phyloP scores from a whole-genome alignment of 2,888 invertebrate genomes.

The Eremobia ochroleuca region DNA sequence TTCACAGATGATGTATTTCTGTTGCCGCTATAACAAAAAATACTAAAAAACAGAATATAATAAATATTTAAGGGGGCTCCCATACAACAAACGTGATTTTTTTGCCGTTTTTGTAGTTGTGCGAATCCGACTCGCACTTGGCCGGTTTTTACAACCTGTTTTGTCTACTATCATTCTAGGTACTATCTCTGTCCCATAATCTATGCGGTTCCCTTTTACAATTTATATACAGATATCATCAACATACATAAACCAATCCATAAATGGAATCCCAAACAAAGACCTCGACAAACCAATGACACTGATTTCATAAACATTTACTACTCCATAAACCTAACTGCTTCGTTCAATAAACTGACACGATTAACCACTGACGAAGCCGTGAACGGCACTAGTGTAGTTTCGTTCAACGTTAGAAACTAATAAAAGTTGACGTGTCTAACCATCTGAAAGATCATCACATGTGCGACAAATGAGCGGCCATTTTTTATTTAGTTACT shows the following conservation, averaged over 20 bases:
- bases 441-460: constrained; percentile 73
- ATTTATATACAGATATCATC: background rate
- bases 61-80: no score
- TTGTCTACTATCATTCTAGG: background rate
- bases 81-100: no score
- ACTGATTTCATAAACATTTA: constrained; percentile 60
- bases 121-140: no score
- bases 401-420: constrained; percentile 69
- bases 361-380: constrained; percentile 47
- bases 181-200: background rate
- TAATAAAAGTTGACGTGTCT: constrained; percentile 72
- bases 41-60: no score
- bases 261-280: constrained; percentile 35
- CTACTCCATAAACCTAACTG: constrained; percentile 55
- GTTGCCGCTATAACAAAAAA: no score
- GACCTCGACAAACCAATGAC: constrained; percentile 33
- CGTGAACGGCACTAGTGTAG: constrained; percentile 53
- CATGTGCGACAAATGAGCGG: constrained; percentile 80
- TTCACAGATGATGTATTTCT: no score
- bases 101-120: no score
- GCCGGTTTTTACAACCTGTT: background rate
- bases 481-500: constrained; percentile 77
- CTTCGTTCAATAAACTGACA: constrained; percentile 54
- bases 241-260: constrained; percentile 10
- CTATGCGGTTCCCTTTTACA: background rate